Percentiles rank a stretch among this genome's conserved stretches.
Conservation (phyloP, 92 coral and sea anemone species). For the Phenganax subtilis region DNA sequence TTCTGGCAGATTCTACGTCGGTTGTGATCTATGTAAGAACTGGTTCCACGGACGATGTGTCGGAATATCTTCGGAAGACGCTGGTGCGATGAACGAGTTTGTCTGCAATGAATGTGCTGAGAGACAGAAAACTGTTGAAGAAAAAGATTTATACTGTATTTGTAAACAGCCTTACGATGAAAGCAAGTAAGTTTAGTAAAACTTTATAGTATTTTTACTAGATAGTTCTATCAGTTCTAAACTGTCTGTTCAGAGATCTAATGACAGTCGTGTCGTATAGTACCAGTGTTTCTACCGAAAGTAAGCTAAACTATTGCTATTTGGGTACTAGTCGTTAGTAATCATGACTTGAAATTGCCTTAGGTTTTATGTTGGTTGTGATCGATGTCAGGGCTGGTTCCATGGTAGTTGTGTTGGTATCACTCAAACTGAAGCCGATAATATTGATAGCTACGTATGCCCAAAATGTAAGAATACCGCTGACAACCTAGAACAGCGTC, state of each 20-base stretch:
- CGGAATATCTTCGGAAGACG: slow-evolving; percentile 69
- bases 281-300: no score
- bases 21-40: slow-evolving; percentile 96
- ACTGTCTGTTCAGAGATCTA: no score
- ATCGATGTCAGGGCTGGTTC: slow-evolving; percentile 96
- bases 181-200: slow-evolving; percentile 56
- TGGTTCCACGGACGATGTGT: slow-evolving; percentile 99
- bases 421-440: slow-evolving; percentile 73
- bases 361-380: slow-evolving; percentile 97
- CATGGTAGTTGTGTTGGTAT: slow-evolving; percentile 90
- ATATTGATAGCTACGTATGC: slow-evolving; percentile 70
- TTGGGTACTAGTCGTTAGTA: neutral
- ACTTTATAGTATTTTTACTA: neutral
- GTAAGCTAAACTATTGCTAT: neutral
- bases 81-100: slow-evolving; percentile 75
- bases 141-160: slow-evolving; percentile 85
- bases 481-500: slow-evolving; percentile 58
- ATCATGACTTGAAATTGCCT: neutral
- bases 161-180: slow-evolving; percentile 98
- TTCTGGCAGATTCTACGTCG: slow-evolving; percentile 73
- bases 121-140: slow-evolving; percentile 87
- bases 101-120: slow-evolving; percentile 76
- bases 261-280: no score
- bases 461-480: slow-evolving; percentile 81
- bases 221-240: no score